Evolutionary conservation across 2,888 invertebrate genomes (phyloP).

Genomic region (Pycnomerus fuliginosus): DNA sequence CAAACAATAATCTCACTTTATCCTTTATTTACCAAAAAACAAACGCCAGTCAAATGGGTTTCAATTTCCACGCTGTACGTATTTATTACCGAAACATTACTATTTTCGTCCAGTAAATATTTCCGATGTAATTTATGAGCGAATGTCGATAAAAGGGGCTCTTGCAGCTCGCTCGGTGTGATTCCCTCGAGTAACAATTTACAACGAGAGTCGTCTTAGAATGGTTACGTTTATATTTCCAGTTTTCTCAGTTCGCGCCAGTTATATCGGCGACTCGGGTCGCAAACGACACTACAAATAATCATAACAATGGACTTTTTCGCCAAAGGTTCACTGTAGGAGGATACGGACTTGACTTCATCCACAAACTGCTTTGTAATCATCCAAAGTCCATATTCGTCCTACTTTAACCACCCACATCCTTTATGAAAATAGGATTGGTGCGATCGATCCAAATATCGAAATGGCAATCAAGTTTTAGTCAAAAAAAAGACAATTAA

Average conservation of each 20-base stretch:
- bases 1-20: slow-evolving; percentile 34
- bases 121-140: slow-evolving; percentile 9
- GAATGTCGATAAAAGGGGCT: slow-evolving; percentile 6
- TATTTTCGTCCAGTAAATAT: no score
- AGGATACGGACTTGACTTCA: slow-evolving; percentile 11
- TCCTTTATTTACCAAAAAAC: slow-evolving; percentile 33
- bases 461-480: no score
- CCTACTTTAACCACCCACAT: no score
- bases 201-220: slow-evolving; percentile 7
- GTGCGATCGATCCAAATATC: no score
- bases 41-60: slow-evolving; percentile 28
- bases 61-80: no score
- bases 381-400: no score
- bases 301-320: slow-evolving; percentile 17
- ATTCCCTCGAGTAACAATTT: slow-evolving; percentile 13
- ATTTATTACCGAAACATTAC: no score
- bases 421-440: no score
- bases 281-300: slow-evolving; percentile 16
- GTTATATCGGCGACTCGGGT: slow-evolving; percentile 11
- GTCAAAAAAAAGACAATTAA: no score
- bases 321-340: slow-evolving; percentile 5
- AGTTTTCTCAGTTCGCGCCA: slow-evolving; percentile 9
- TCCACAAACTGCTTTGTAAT: no score
- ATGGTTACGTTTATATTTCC: slow-evolving; percentile 10
- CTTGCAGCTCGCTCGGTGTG: slow-evolving; percentile 2